Evolutionary conservation across 2,888 invertebrate species (phyloP).

Genomic region (Eristalis pertinax): DNA sequence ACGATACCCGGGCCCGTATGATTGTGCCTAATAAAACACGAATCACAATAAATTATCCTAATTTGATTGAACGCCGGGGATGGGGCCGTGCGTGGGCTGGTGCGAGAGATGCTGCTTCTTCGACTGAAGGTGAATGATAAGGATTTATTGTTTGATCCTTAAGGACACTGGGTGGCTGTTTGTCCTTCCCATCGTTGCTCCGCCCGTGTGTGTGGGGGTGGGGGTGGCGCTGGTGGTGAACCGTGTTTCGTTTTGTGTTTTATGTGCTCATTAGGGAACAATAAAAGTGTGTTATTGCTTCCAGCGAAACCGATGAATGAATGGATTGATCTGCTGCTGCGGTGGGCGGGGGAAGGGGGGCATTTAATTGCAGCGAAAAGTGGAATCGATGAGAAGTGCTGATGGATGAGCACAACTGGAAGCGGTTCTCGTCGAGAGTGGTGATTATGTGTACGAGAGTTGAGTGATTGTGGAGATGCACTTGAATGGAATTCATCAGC

Average conservation of each 20-base stretch:
- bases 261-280: constrained; percentile 67
- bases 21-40: constrained; percentile 60
- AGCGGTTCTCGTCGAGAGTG: background rate
- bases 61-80: constrained; percentile 38
- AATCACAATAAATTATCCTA: constrained; percentile 60
- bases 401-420: background rate
- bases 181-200: background rate
- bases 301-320: background rate
- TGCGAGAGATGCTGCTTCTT: background rate
- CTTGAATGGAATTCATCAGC: background rate
- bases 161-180: constrained; percentile 38
- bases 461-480: background rate
- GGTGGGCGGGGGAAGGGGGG: background rate
- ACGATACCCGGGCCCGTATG: constrained; percentile 27
- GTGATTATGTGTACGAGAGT: background rate
- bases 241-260: constrained; percentile 41
- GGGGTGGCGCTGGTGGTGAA: background rate
- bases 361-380: background rate
- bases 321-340: background rate
- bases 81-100: background rate
- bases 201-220: background rate
- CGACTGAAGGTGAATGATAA: constrained; percentile 39
- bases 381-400: background rate
- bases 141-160: constrained; percentile 66
- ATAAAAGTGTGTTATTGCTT: constrained; percentile 46